Evolutionary conservation across 2,113 vertebrate genomes (phyloP), one percentile per base, ranked within the genome.

Genomic region (Aramus guarauna): DNA sequence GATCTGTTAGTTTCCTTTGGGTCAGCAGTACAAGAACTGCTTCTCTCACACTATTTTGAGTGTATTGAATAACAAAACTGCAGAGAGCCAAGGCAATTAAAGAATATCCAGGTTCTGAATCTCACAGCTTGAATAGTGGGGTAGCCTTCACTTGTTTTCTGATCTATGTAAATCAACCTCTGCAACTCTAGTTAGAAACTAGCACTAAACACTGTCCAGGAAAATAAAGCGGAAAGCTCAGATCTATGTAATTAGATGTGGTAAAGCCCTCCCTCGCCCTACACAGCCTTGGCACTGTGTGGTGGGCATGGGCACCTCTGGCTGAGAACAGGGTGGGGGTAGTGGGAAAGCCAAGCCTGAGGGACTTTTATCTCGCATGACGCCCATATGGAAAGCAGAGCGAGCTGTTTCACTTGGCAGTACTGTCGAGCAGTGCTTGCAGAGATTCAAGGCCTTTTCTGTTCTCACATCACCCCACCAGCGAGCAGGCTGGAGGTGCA

Each of bases 291-390:
- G 45, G 9, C 30, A 15, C 15, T 39, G 5, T 22, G 13, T 36
- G 12, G 8, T 32, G 27, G 37, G 23, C 27, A 23, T 21, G 34
- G 36, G 9, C 13, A 85, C 4, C 26, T 34, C 45, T 62, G 37
- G 3, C 16, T 83, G 59, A 64, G 30, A 78, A 9, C 6, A 48
- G 47, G 37, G 15, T 0, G 4, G 2, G 2, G 0, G 3, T 12
- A 32, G 5, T n/a, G 39, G 27, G 37, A 87, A 74, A 89, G 20
- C 18, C 0, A 2, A 53, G 9, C 18, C 16, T 84, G 50, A 41
- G 12, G 8, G 20, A 37, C 5, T n/a, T 1, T 21, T 77, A 15
- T 18, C 22, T 62, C 23, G 2, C 15, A 6, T 15, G 52, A 75
- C 53, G 62, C 20, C 45, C 80, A 27, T 26, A 41, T 5, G 22